Conservation (phyloP, 92 coral and sea anemone species). For the Montipora capitata region DNA sequence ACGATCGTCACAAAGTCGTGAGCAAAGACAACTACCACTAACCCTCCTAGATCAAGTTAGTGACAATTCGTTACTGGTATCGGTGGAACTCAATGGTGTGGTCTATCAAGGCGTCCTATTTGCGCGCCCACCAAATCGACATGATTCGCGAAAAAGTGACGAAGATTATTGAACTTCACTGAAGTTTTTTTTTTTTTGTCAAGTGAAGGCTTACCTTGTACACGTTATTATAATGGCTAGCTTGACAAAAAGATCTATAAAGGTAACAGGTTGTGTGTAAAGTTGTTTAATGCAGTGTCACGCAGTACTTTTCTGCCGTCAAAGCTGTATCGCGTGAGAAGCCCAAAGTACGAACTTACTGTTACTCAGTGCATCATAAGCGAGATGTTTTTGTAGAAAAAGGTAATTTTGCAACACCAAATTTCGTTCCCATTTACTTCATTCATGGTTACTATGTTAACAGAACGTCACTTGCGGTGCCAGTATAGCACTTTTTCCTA, state of each 20-base stretch:
- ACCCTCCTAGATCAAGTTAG: slow-evolving; percentile 94
- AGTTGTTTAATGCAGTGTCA: background rate
- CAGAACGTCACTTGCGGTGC: too few relatives aligned
- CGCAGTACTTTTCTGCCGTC: background rate
- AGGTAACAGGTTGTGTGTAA: background rate
- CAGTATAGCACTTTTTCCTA: too few relatives aligned
- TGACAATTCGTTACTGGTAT: slow-evolving; percentile 95
- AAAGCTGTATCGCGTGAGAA: background rate
- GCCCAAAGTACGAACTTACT: background rate
- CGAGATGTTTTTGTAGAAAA: too few relatives aligned
- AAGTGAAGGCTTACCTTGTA: background rate
- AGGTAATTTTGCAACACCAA: too few relatives aligned
- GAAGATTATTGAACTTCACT: slow-evolving; percentile 39
- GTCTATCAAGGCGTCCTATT: slow-evolving; percentile 96
- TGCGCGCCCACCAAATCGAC: slow-evolving; percentile 85
- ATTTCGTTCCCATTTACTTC: too few relatives aligned
- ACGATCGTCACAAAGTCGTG: slow-evolving; percentile 80
- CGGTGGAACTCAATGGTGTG: slow-evolving; percentile 96
- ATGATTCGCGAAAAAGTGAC: slow-evolving; percentile 40
- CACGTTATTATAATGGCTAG: background rate
- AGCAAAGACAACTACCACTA: slow-evolving; percentile 89
- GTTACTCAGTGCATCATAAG: too few relatives aligned
- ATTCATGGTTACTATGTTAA: too few relatives aligned
- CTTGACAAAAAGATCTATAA: background rate
- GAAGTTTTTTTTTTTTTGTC: background rate